A percentile compares a stretch with the other conserved stretches of the same genome.
phyloP scores from a whole-genome alignment of 2,113 vertebrate species.

The Chaetodon auriga region DNA sequence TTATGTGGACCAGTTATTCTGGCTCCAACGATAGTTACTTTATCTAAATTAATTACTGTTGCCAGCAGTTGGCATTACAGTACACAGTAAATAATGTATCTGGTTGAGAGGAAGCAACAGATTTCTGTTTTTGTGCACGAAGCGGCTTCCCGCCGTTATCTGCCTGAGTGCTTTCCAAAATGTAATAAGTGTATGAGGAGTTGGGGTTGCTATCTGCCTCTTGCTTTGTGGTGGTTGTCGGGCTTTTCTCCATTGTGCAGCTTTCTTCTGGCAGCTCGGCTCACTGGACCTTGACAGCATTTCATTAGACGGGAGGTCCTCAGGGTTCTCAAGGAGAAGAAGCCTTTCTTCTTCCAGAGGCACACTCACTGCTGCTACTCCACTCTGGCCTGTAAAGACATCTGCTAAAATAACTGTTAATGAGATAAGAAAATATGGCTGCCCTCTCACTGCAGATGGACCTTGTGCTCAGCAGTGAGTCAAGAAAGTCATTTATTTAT shows the following conservation, averaged over 20 bases:
- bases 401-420: conserved; percentile 66
- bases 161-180: conserved; percentile 63
- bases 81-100: conserved; percentile 46
- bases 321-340: conserved; percentile 65
- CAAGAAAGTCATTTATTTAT: neutral
- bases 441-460: conserved; percentile 21
- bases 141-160: conserved; percentile 53
- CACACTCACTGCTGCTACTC: conserved; percentile 15
- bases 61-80: conserved; percentile 38
- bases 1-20: conserved; percentile 20
- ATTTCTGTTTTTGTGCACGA: conserved; percentile 51
- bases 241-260: conserved; percentile 62
- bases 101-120: conserved; percentile 43
- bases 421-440: conserved; percentile 62
- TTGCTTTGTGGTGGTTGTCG: conserved; percentile 62
- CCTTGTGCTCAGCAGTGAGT: conserved; percentile 12
- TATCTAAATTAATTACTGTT: conserved; percentile 60
- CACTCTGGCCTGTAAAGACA: conserved; percentile 42
- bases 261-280: conserved; percentile 75
- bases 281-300: conserved; percentile 79
- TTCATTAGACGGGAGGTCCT: conserved; percentile 78
- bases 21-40: conserved; percentile 20
- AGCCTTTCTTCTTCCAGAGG: conserved; percentile 56
- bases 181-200: conserved; percentile 71
- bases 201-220: conserved; percentile 60